Percentiles rank a stretch among this genome's conserved stretches.
Evolutionary conservation across 2,113 vertebrate genomes (phyloP).

Genomic region (Ptilorrhoa leucosticta): DNA sequence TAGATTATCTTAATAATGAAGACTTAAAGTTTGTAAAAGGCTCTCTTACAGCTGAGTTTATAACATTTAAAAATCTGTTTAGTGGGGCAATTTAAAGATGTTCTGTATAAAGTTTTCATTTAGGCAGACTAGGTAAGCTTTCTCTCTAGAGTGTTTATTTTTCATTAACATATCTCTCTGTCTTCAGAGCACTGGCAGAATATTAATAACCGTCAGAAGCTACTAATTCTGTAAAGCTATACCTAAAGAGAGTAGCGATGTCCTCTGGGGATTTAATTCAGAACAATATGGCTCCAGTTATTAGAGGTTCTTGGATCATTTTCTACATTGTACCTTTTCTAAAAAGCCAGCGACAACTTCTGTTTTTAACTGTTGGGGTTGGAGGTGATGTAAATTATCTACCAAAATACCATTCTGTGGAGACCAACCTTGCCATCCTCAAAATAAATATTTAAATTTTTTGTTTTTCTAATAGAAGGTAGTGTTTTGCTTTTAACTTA

Average conservation of each 20-base stretch:
- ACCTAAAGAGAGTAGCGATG: not conserved
- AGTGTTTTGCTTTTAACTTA: not conserved
- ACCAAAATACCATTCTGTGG: not conserved
- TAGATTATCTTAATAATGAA: conserved; percentile 72
- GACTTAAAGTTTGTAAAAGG: conserved; percentile 54
- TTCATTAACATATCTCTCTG: not conserved
- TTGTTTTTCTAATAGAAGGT: not conserved
- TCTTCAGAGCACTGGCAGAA: not conserved
- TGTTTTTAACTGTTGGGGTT: not conserved
- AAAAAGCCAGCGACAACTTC: not conserved
- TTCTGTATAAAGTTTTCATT: not conserved
- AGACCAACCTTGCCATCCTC: not conserved
- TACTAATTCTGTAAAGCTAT: not conserved
- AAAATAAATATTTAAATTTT: not conserved
- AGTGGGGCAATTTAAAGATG: not conserved
- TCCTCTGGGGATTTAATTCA: not conserved
- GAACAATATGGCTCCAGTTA: not conserved
- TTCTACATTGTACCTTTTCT: not conserved
- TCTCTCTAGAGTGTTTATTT: not conserved
- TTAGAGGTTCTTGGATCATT: not conserved
- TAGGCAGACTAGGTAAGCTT: not conserved
- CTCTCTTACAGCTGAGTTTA: conserved; percentile 13
- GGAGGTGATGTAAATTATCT: not conserved
- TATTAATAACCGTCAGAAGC: not conserved
- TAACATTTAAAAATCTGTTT: not conserved